Conservation (phyloP, 1,140 invertebrate genomes). For the Philopotamus ludificatus region DNA sequence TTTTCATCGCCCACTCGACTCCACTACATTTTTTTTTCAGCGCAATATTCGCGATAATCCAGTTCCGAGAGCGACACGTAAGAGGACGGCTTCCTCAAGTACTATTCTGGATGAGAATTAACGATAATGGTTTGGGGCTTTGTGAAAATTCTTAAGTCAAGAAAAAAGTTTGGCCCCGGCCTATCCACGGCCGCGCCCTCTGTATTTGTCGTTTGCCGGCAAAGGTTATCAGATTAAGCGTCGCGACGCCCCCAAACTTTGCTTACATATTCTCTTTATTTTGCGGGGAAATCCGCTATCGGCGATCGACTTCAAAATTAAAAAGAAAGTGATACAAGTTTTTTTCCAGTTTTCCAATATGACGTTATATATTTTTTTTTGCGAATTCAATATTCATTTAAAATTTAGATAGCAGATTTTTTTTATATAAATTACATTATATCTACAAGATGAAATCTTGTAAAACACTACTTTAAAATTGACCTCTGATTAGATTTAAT, state of each 20-base stretch:
- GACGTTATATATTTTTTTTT: too few species aligned
- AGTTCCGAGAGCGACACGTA: conserved; percentile 40
- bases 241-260: conserved; percentile 16
- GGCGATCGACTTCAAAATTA: conserved; percentile 2
- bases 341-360: background rate
- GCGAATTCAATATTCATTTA: too few species aligned
- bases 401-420: too few species aligned
- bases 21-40: conserved; percentile 34
- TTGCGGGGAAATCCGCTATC: conserved; percentile 9
- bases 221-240: conserved; percentile 24
- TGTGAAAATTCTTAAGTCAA: conserved; percentile 38
- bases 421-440: too few species aligned
- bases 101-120: conserved; percentile 38
- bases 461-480: too few species aligned
- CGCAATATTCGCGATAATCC: conserved; percentile 36
- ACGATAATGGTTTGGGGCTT: conserved; percentile 39
- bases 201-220: conserved; percentile 38
- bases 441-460: too few species aligned
- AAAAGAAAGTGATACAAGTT: conserved; percentile 4
- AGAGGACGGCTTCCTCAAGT: conserved; percentile 36
- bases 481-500: too few species aligned
- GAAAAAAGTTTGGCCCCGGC: conserved; percentile 34
- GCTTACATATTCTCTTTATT: conserved; percentile 25
- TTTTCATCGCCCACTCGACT: conserved; percentile 17
- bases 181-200: background rate